A percentile compares a stretch with the other conserved stretches of the same genome.
phyloP scores from a whole-genome alignment of 2,888 invertebrate species.

The Periphyllus acericola region DNA sequence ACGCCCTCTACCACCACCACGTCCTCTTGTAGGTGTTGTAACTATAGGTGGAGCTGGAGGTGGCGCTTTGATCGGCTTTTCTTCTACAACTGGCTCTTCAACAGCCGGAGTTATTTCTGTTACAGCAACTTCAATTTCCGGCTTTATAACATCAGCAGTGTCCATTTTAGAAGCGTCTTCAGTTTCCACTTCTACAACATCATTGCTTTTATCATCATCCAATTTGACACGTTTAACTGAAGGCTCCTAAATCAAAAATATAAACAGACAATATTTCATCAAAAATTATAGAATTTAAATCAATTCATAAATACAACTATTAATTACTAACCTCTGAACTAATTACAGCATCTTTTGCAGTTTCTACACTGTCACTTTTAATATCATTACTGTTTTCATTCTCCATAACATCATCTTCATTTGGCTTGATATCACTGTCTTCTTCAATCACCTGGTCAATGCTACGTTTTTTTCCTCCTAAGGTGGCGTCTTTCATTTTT shows the following conservation, averaged over 20 bases:
- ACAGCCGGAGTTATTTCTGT: not conserved
- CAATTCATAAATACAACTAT: no score
- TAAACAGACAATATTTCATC: not conserved
- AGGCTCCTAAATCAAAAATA: slow-evolving; percentile 63
- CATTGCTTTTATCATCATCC: slow-evolving; percentile 66
- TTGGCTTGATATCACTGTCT: slow-evolving; percentile 66
- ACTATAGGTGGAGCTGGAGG: not conserved
- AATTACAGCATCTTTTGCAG: not conserved
- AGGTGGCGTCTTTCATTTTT: slow-evolving; percentile 61
- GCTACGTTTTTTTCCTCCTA: slow-evolving; percentile 5
- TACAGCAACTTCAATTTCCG: slow-evolving; percentile 66
- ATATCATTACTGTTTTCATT: slow-evolving; percentile 64
- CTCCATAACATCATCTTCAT: slow-evolving; percentile 67
- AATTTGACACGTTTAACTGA: slow-evolving; percentile 65
- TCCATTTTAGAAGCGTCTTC: slow-evolving; percentile 64
- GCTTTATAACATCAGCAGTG: slow-evolving; percentile 60
- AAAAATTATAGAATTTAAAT: no score
- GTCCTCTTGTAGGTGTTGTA: slow-evolving; percentile 9
- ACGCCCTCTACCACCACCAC: slow-evolving; percentile 40
- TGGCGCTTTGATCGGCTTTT: not conserved
- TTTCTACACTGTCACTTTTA: not conserved
- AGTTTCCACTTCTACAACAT: slow-evolving; percentile 59
- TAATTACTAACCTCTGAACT: not conserved
- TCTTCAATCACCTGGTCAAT: slow-evolving; percentile 26
- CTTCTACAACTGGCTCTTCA: not conserved